These are phyloP conservation scores for Euschistus heros DNA, from an alignment of 1,140 invertebrate genomes.

Conservation along the genomic window DNA sequence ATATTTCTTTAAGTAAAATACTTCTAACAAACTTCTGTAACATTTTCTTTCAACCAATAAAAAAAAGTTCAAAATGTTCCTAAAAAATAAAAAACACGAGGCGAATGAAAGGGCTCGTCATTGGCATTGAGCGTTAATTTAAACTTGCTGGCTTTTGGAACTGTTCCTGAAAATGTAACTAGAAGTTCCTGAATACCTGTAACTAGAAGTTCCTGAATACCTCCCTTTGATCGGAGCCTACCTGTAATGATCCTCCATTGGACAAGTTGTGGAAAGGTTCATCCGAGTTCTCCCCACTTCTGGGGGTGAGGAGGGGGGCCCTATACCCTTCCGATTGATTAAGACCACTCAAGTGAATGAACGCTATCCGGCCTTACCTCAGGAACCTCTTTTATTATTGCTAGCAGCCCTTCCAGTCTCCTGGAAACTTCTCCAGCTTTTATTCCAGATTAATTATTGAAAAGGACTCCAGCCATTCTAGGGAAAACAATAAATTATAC, in stretches of 20 bases:
- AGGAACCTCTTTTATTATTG: slow-evolving; percentile 12
- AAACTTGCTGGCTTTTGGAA: neutral
- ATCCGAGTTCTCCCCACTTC: neutral
- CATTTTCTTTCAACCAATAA: too few species aligned
- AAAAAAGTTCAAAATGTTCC: too few species aligned
- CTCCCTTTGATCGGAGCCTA: neutral
- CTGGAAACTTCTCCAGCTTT: slow-evolving; percentile 8
- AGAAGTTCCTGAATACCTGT: neutral
- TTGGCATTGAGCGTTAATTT: too few species aligned
- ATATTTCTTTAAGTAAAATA: too few species aligned
- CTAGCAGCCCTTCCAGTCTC: neutral
- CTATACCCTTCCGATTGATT: slow-evolving; percentile 17
- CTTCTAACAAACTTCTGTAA: too few species aligned
- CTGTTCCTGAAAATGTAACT: neutral
- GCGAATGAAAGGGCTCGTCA: too few species aligned
- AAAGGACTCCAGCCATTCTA: neutral
- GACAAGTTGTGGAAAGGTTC: slow-evolving; percentile 8
- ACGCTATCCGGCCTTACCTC: slow-evolving; percentile 16
- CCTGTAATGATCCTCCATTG: slow-evolving; percentile 15
- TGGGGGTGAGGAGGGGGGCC: neutral
- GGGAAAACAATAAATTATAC: neutral
- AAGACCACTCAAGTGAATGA: slow-evolving; percentile 21
- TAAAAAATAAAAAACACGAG: too few species aligned
- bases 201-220: neutral
- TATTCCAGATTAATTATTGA: slow-evolving; percentile 2